phyloP scores from a whole-genome alignment of 2,888 invertebrate genomes.

The Lacanobia wlatinum region DNA sequence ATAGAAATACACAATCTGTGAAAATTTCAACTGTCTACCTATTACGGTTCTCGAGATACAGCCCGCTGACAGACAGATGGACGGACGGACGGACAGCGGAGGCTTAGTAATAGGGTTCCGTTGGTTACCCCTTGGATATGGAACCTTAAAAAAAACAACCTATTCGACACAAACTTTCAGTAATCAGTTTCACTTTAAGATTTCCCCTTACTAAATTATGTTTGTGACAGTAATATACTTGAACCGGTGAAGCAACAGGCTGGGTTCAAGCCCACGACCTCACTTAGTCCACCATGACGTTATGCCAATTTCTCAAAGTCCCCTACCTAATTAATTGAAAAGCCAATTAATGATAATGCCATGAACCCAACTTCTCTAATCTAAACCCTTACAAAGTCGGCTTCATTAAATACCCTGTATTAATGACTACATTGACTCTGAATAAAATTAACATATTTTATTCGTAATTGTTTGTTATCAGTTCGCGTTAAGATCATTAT shows the following conservation, averaged over 20 bases:
- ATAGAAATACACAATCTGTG: no score
- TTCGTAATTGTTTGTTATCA: conserved; percentile 8
- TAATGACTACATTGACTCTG: conserved; percentile 29
- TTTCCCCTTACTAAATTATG: no score
- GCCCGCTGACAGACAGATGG: no score
- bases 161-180: no score
- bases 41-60: no score
- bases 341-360: conserved; percentile 28
- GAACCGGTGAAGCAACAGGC: neutral
- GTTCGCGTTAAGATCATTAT: neutral
- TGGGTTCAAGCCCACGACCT: neutral
- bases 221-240: neutral
- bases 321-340: conserved; percentile 29
- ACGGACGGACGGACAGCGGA: no score
- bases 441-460: conserved; percentile 48
- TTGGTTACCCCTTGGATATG: no score
- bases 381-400: conserved; percentile 22
- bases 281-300: neutral
- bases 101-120: no score
- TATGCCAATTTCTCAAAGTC: conserved; percentile 12
- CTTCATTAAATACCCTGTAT: conserved; percentile 16
- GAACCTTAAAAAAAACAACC: no score
- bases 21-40: no score
- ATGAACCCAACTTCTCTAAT: conserved; percentile 19
- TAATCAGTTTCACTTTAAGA: no score